Percentiles rank a stretch among this genome's conserved stretches.
Conservation (phyloP, 2,797 vertebrate species). For the Gorsachius magnificus region DNA sequence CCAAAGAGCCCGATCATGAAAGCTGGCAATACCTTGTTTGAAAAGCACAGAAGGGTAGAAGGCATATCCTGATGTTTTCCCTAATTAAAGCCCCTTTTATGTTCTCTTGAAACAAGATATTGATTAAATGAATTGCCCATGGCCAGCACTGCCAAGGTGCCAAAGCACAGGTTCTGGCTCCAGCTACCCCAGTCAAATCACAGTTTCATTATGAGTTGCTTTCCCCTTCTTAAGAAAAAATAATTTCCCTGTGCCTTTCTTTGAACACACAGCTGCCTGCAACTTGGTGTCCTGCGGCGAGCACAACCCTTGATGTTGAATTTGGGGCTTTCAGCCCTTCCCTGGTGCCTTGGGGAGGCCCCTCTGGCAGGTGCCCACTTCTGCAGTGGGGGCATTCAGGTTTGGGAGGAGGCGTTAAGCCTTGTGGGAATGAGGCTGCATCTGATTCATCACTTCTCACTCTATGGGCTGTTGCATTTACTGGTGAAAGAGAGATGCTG, state of each 20-base stretch:
- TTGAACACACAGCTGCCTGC: neutral
- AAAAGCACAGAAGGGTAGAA: neutral
- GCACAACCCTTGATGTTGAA: neutral
- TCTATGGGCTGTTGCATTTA: neutral
- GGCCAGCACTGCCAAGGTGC: neutral
- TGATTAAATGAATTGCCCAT: neutral
- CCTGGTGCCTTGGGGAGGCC: neutral
- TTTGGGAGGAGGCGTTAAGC: neutral
- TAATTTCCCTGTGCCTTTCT: neutral
- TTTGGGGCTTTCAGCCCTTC: neutral
- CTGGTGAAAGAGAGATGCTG: neutral
- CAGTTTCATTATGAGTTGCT: neutral
- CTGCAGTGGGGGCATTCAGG: neutral
- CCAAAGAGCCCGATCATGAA: neutral
- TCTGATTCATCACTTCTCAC: neutral
- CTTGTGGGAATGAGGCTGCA: neutral
- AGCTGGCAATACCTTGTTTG: neutral
- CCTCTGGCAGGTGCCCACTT: neutral
- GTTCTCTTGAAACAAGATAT: neutral
- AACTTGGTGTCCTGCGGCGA: fast-evolving
- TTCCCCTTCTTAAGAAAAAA: neutral
- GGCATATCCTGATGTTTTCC: neutral
- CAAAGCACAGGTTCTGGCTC: neutral
- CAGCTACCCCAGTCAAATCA: neutral
- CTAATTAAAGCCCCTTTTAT: neutral